phyloP scores from a whole-genome alignment of 2,888 invertebrate genomes.

The Sinopyrophorus schimmeli region DNA sequence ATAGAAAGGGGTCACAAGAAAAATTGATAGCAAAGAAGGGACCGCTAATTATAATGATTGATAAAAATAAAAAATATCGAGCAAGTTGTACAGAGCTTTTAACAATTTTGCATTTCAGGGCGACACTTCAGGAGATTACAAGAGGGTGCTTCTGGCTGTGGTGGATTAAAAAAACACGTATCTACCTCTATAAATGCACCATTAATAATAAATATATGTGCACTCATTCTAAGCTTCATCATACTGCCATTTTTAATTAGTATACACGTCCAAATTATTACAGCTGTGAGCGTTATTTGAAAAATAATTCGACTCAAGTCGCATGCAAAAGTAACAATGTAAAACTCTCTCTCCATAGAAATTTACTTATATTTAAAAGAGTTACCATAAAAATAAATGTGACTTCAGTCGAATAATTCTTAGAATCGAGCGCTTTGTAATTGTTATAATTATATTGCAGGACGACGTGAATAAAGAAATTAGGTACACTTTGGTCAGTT shows the following conservation, averaged over 20 bases:
- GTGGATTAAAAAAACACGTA: slow-evolving; percentile 61
- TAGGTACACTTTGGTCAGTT: slow-evolving; percentile 67
- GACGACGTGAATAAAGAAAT: slow-evolving; percentile 67
- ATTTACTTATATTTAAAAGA: too few species aligned
- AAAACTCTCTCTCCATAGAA: too few species aligned
- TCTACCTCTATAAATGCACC: slow-evolving; percentile 40
- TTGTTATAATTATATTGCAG: slow-evolving; percentile 59
- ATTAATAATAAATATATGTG: slow-evolving; percentile 30
- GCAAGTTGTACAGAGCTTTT: too few species aligned
- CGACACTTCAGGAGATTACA: slow-evolving; percentile 93
- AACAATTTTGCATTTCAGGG: slow-evolving; percentile 66
- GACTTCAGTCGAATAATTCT: background rate
- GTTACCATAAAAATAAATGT: too few species aligned
- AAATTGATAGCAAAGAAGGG: too few species aligned
- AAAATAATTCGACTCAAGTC: too few species aligned
- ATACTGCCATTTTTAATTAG: slow-evolving; percentile 43
- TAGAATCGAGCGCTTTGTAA: slow-evolving; percentile 15
- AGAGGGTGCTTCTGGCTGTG: slow-evolving; percentile 83
- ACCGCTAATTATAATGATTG: too few species aligned
- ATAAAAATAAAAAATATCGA: background rate
- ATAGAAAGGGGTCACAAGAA: too few species aligned
- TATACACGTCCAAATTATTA: slow-evolving; percentile 24
- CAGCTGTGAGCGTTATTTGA: too few species aligned
- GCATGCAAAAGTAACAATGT: too few species aligned
- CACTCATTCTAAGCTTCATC: slow-evolving; percentile 43